Percentiles rank a stretch among this genome's conserved stretches.
These are phyloP conservation scores for Allolobophora icterica DNA, from an alignment of 2,888 invertebrate species.

Conservation along the genomic window DNA sequence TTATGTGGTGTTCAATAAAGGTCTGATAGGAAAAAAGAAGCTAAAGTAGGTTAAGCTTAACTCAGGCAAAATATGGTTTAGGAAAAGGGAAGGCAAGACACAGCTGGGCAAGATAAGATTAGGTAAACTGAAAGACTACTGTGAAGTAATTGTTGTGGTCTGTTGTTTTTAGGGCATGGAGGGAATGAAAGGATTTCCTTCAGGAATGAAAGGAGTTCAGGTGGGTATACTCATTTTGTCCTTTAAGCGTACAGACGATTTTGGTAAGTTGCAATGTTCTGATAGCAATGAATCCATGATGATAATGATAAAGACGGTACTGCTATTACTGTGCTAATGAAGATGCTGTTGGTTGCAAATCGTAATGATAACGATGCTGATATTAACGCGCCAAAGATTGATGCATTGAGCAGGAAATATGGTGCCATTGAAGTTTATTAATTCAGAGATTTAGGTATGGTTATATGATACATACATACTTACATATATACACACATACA, in stretches of 20 bases:
- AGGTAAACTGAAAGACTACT: not conserved
- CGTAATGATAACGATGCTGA: not conserved
- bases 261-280: not conserved
- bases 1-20: too few species aligned
- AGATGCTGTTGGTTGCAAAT: not conserved
- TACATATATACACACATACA: not conserved
- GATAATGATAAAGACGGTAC: too few species aligned
- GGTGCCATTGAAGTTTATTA: too few species aligned
- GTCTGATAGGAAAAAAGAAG: too few species aligned
- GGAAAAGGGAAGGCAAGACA: not conserved
- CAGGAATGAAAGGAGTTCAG: not conserved
- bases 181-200: not conserved
- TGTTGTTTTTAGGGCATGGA: not conserved
- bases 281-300: too few species aligned
- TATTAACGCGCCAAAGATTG: not conserved
- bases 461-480: too few species aligned
- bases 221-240: not conserved
- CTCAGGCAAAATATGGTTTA: too few species aligned
- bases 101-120: too few species aligned
- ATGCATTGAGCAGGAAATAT: not conserved
- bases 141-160: not conserved
- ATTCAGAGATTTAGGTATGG: too few species aligned
- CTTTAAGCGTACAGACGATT: not conserved
- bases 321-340: too few species aligned
- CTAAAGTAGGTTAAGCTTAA: not conserved